These are phyloP conservation scores for Perca schrenkii DNA, from an alignment of 2,113 vertebrate genomes.

Conservation along the genomic window DNA sequence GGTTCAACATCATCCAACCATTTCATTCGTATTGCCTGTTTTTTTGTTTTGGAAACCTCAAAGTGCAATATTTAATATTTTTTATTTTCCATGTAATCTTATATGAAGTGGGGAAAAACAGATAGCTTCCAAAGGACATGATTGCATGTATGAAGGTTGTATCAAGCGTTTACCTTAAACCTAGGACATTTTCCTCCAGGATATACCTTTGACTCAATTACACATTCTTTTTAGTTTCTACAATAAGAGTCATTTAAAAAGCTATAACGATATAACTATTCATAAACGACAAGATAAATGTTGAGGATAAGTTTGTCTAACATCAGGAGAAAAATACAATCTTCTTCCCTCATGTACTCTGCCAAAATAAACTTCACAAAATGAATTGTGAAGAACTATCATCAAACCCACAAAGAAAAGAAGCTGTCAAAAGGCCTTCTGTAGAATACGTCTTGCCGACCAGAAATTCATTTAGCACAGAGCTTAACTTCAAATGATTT, in stretches of 20 bases:
- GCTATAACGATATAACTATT: not conserved
- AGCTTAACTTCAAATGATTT: slow-evolving; percentile 56
- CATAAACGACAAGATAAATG: not conserved
- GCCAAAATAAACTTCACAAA: slow-evolving; percentile 8
- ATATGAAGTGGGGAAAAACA: not conserved
- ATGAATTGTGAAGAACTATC: slow-evolving; percentile 11
- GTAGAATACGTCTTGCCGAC: slow-evolving; percentile 35
- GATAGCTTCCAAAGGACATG: not conserved
- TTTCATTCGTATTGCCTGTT: not conserved
- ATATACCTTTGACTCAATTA: not conserved
- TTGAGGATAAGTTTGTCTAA: not conserved
- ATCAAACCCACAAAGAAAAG: slow-evolving; percentile 22
- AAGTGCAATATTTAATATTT: not conserved
- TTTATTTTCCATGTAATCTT: not conserved
- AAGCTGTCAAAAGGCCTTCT: slow-evolving; percentile 25
- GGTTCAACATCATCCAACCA: slow-evolving; percentile 17
- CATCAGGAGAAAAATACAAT: not conserved
- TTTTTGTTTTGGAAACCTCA: slow-evolving; percentile 20
- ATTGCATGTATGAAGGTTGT: not conserved
- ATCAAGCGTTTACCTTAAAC: not conserved
- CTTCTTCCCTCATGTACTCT: too few species aligned
- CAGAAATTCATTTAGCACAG: slow-evolving; percentile 46
- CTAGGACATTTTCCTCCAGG: not conserved
- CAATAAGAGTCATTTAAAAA: not conserved
- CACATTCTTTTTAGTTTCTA: not conserved